Base-by-base conservation (phyloP, 2,113 vertebrate species). In the Nothoprocta perdicaria region DNA sequence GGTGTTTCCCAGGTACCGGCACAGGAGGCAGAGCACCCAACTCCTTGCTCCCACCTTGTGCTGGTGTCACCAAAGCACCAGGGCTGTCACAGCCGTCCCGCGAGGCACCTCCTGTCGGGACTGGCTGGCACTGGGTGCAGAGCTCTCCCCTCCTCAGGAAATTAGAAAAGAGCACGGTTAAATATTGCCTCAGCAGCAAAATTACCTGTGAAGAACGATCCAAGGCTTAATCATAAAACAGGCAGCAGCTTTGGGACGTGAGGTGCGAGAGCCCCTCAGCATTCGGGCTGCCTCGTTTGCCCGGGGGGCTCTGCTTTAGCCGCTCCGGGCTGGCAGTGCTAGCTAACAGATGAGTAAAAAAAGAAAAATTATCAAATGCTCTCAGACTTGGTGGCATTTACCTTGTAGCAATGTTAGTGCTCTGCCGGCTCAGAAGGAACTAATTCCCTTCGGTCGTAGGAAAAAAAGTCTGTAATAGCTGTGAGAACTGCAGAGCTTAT, bases 341-440 rank as follows among this genome's bases (percentile, higher is more conserved):
- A 61, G 41, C 55, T 43, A 71, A 48, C 38, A 85, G 41, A 63
- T 29, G n/a, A 89, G 57, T 65, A 55, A 67, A 82, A 89, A 27
- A 92, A 87, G 48, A 22, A n/a, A 83, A 83, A 62, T n/a, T 61
- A 17, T 89, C 61, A 87, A 88, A 78, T 55, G 46, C 14, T 81
- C 43, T 84, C 19, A 21, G 5, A 79, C n/a, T 78, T 63, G 22
- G 40, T 78, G 63, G 35, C 75, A 65, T 57, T 86, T 84, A 61
- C 84, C 82, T 78, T 58, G 57, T 75, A 89, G 87, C n/a, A 61
- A 58, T 58, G 43, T 65, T 55, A 80, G 57, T 72, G 68, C 53
- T 94, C 80, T 95, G 87, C 61, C 50, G 62, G 2, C 66, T 78
- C 80, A 53, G 35, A 93, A 75, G 80, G 85, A 91, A 53, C 73